phyloP scores from a whole-genome alignment of 2,113 vertebrate genomes.

The Notarius lentiginosus region DNA sequence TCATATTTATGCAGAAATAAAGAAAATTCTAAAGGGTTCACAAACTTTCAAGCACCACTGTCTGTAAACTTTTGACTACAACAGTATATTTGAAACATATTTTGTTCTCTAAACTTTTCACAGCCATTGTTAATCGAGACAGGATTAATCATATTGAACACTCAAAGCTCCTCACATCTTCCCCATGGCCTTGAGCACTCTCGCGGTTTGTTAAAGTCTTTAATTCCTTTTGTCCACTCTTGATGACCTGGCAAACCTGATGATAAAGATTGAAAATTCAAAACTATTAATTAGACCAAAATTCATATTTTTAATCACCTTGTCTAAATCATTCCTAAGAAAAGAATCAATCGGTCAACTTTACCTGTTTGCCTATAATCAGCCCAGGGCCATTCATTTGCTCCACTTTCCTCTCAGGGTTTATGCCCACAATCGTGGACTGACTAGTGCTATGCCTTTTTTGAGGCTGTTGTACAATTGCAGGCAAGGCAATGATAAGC shows the following conservation, averaged over 20 bases:
- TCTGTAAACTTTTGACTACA: too few relatives aligned
- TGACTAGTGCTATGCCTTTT: neutral
- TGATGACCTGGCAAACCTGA: slow-evolving; percentile 43
- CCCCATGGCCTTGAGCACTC: neutral
- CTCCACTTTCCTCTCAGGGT: slow-evolving; percentile 2
- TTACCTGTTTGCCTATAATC: slow-evolving; percentile 37
- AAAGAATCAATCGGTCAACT: neutral
- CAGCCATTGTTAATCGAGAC: neutral
- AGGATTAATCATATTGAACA: neutral
- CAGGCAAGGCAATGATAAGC: slow-evolving; percentile 41
- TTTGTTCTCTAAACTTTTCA: neutral
- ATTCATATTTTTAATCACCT: neutral
- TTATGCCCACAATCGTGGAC: neutral
- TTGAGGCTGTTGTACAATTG: neutral
- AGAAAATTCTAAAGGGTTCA: too few relatives aligned
- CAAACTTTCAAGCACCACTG: too few relatives aligned
- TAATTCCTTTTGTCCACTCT: slow-evolving; percentile 38
- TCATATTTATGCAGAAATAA: too few relatives aligned
- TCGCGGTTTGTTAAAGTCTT: slow-evolving; percentile 34
- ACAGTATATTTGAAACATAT: neutral
- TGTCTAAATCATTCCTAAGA: neutral
- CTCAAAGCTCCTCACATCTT: slow-evolving; percentile 27
- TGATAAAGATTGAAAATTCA: neutral
- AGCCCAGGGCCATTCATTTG: slow-evolving; percentile 10
- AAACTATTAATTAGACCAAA: neutral